Evolutionary conservation across 35 echinoderm and acorn worm genomes (phyloP).

Genomic region (Hemicentrotus pulcherrimus): DNA sequence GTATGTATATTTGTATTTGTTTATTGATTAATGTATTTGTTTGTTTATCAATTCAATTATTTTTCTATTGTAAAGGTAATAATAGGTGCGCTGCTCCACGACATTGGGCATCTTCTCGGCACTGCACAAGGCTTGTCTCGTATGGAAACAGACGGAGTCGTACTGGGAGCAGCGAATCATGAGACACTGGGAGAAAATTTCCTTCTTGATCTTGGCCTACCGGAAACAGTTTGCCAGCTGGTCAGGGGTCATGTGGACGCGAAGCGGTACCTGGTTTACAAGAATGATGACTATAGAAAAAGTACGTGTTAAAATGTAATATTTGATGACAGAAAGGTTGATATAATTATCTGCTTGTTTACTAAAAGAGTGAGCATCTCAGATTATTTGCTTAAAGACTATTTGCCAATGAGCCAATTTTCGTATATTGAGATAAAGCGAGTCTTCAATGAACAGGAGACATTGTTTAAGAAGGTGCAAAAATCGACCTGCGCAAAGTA

Average conservation of each 20-base stretch:
- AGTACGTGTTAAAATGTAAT: background rate
- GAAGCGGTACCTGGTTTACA: constrained; percentile 78
- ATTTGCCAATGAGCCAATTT: too few species aligned
- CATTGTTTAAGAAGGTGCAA: too few species aligned
- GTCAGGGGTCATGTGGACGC: constrained; percentile 77
- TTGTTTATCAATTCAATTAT: too few species aligned
- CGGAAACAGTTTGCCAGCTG: constrained; percentile 47
- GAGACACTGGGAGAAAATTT: constrained; percentile 61
- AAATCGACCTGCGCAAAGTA: too few species aligned
- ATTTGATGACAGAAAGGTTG: too few species aligned
- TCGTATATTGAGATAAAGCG: too few species aligned
- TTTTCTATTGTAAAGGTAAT: constrained; percentile 36
- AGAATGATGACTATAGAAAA: constrained; percentile 62
- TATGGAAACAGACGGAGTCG: constrained; percentile 64
- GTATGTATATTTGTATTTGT: too few species aligned
- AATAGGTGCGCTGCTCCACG: constrained; percentile 77
- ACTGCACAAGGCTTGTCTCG: constrained; percentile 34
- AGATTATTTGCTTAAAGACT: too few species aligned
- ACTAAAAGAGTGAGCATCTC: too few species aligned
- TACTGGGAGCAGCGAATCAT: constrained; percentile 62
- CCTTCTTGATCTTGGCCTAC: constrained; percentile 57
- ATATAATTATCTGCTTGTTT: too few species aligned
- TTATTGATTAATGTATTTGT: too few species aligned
- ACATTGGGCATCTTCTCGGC: constrained; percentile 80
- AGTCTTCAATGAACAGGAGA: too few species aligned